These are phyloP conservation scores for Huso huso DNA, from an alignment of 2,797 vertebrate genomes.

Conservation along the genomic window DNA sequence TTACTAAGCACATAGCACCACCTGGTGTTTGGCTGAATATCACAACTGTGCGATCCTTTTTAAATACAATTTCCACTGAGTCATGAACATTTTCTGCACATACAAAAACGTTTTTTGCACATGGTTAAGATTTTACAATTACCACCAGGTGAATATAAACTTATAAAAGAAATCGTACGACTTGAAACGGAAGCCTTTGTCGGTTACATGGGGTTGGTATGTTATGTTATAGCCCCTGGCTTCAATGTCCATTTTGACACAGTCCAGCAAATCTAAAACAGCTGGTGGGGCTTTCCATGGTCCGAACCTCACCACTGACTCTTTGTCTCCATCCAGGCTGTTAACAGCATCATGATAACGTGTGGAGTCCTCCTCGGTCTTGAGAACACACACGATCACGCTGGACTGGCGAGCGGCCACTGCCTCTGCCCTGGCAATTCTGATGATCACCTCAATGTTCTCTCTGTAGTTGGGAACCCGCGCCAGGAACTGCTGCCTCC, in stretches of 20 bases:
- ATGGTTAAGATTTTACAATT: conserved; percentile 14
- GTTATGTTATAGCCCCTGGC: conserved; percentile 69
- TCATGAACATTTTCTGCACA: too few species aligned
- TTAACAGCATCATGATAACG: conserved; percentile 56
- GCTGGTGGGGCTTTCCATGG: conserved; percentile 70
- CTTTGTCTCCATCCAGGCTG: conserved; percentile 62
- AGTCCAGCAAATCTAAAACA: conserved; percentile 71
- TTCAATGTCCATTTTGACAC: conserved; percentile 73
- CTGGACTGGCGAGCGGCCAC: conserved; percentile 64
- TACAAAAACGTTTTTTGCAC: too few species aligned
- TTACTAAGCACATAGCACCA: too few species aligned
- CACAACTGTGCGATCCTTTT: too few species aligned
- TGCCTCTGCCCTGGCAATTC: conserved; percentile 76
- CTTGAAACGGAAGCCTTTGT: conserved; percentile 64
- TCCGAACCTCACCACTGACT: conserved; percentile 81
- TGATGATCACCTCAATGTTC: conserved; percentile 85
- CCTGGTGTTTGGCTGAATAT: too few species aligned
- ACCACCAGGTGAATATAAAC: conserved; percentile 86
- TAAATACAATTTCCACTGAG: too few species aligned
- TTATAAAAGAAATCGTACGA: conserved; percentile 67
- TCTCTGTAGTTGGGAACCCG: conserved; percentile 77
- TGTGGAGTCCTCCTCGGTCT: conserved; percentile 59
- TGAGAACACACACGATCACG: conserved; percentile 69
- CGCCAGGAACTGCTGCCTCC: conserved; percentile 77
- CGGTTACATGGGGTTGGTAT: conserved; percentile 44